A percentile compares a stretch with the other conserved stretches of the same genome.
phyloP scores from a whole-genome alignment of 2,113 vertebrate species.

The Gila orcuttii region DNA sequence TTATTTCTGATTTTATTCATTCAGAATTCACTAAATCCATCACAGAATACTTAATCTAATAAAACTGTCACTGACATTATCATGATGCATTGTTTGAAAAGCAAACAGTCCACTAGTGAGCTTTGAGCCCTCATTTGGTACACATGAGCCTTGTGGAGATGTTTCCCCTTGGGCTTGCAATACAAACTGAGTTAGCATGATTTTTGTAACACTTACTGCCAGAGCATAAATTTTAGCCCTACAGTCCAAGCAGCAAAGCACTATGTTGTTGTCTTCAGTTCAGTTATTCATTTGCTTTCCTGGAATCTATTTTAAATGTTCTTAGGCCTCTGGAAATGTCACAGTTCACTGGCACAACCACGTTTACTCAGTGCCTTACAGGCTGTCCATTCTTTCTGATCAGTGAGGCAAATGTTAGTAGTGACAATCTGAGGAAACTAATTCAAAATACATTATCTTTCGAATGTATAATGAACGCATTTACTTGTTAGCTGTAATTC shows the following conservation, averaged over 20 bases:
- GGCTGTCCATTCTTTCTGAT: neutral
- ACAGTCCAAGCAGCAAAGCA: conserved; percentile 10
- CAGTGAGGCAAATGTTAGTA: neutral
- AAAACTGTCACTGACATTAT: conserved; percentile 40
- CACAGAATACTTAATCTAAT: conserved; percentile 40
- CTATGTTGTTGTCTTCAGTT: conserved; percentile 37
- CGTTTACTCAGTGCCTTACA: neutral
- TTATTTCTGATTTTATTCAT: neutral
- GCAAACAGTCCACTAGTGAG: conserved; percentile 11
- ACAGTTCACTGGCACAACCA: conserved; percentile 6
- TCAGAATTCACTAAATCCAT: conserved; percentile 20
- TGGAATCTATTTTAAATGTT: conserved; percentile 14
- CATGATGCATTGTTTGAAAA: conserved; percentile 39
- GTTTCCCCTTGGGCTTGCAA: neutral
- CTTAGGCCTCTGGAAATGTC: conserved; percentile 17
- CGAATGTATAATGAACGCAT: neutral
- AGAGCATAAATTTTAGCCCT: conserved; percentile 37
- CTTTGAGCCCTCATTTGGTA: conserved; percentile 19
- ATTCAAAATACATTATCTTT: neutral
- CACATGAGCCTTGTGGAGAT: neutral
- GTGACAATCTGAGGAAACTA: neutral
- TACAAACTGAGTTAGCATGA: conserved; percentile 40
- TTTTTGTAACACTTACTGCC: conserved; percentile 30
- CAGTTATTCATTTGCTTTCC: conserved; percentile 20
- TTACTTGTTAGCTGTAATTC: neutral